A percentile compares a stretch with the other conserved stretches of the same genome.
Evolutionary conservation across 2,797 vertebrate genomes (phyloP).

Genomic region (Furcifer pardalis): DNA sequence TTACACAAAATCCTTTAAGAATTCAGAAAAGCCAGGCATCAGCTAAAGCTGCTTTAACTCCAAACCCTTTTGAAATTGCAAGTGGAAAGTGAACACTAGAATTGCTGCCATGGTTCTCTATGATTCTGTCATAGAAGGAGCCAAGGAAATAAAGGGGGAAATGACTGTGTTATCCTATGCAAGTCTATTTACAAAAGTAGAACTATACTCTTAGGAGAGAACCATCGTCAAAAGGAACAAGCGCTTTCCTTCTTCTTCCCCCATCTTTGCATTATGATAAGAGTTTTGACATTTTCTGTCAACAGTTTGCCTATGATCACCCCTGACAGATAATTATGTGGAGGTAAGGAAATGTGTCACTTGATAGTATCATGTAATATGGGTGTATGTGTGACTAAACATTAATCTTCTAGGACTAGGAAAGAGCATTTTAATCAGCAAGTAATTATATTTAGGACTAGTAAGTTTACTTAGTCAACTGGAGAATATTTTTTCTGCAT

Average conservation of each 20-base stretch:
- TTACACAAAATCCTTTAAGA: slow-evolving; percentile 65
- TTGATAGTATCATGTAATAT: not conserved
- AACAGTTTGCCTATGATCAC: not conserved
- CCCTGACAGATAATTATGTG: not conserved
- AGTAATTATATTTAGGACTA: not conserved
- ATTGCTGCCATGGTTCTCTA: slow-evolving; percentile 28
- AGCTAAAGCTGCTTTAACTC: slow-evolving; percentile 53
- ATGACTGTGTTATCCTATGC: not conserved
- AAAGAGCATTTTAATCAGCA: not conserved
- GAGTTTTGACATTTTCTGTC: not conserved
- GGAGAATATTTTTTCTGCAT: not conserved
- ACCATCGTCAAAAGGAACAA: not conserved
- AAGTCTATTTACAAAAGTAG: not conserved
- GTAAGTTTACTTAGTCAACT: not conserved
- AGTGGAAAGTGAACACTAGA: slow-evolving; percentile 26
- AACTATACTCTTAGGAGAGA: not conserved
- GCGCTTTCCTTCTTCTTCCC: not conserved
- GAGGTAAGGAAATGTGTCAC: not conserved
- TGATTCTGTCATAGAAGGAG: slow-evolving; percentile 23
- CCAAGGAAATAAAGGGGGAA: slow-evolving; percentile 35
- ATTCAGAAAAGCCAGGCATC: slow-evolving; percentile 54
- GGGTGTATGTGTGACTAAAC: not conserved
- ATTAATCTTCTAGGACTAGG: not conserved
- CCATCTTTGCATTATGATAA: not conserved
- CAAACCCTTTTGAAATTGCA: slow-evolving; percentile 49